Percentiles rank a stretch among this genome's conserved stretches.
Evolutionary conservation across 2,113 vertebrate species (phyloP).

Genomic region (Platichthys flesus): DNA sequence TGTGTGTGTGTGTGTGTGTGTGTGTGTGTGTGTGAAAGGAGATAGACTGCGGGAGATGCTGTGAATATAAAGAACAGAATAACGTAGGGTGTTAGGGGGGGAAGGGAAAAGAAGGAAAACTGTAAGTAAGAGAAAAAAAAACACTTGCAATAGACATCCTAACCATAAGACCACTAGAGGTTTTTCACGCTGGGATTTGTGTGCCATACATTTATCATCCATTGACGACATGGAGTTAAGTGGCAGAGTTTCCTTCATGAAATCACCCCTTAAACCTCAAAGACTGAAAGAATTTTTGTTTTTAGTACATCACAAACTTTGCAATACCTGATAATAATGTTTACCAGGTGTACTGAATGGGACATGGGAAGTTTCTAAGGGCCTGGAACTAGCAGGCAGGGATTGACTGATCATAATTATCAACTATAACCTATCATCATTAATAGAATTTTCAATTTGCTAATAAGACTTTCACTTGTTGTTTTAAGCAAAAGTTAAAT

Average conservation of each 20-base stretch:
- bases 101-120: slow-evolving; percentile 27
- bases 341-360: neutral
- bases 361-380: neutral
- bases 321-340: neutral
- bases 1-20: neutral
- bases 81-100: slow-evolving; percentile 37
- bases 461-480: neutral
- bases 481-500: neutral
- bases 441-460: neutral
- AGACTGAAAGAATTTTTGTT: neutral
- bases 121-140: slow-evolving; percentile 34
- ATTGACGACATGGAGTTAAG: neutral
- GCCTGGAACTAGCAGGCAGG: neutral
- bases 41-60: neutral
- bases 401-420: neutral
- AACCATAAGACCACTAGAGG: slow-evolving; percentile 3
- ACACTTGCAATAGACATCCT: slow-evolving; percentile 9
- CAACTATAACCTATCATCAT: neutral
- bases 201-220: slow-evolving; percentile 12
- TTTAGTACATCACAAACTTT: neutral
- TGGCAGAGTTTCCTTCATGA: neutral
- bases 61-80: slow-evolving; percentile 48
- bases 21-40: slow-evolving; percentile 8
- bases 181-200: slow-evolving; percentile 19
- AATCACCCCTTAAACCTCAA: neutral